Percentiles rank a stretch among this genome's conserved stretches.
Conservation (phyloP, 1,140 invertebrate species). For the Brachionus plicatilis region DNA sequence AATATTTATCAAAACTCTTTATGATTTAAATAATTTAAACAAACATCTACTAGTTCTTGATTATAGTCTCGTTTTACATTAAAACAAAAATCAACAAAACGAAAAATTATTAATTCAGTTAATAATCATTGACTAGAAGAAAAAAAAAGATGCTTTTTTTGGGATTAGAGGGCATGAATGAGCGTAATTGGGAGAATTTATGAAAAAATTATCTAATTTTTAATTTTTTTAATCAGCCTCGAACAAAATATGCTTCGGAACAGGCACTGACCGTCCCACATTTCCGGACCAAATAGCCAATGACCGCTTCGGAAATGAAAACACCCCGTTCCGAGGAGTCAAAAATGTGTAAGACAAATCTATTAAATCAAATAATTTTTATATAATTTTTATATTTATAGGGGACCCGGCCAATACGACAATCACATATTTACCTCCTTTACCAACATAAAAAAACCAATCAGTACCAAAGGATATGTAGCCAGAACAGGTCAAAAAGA, state of each 20-base stretch:
- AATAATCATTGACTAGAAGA: not conserved
- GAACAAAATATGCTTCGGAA: slow-evolving; percentile 33
- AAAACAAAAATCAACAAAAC: not conserved
- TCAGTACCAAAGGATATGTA: slow-evolving; percentile 23
- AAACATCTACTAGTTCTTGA: slow-evolving; percentile 29
- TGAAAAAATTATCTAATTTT: not conserved
- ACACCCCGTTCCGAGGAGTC: slow-evolving; percentile 15
- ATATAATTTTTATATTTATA: not conserved
- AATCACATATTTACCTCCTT: slow-evolving; percentile 17
- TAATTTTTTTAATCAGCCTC: not conserved
- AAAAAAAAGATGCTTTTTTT: slow-evolving; percentile 27
- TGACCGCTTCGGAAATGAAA: slow-evolving; percentile 35
- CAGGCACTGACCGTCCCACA: not conserved
- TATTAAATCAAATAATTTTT: not conserved
- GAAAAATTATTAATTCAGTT: not conserved
- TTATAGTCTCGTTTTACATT: not conserved
- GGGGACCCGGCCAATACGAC: slow-evolving; percentile 31
- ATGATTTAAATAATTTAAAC: not conserved
- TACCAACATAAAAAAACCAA: not conserved
- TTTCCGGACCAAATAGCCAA: slow-evolving; percentile 32
- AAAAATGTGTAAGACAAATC: not conserved
- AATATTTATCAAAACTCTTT: not conserved
- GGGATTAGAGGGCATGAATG: slow-evolving; percentile 33
- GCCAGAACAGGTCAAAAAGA: slow-evolving; percentile 23
- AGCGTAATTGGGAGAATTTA: not conserved